Percentiles rank a stretch among this genome's conserved stretches.
Evolutionary conservation across 2,888 invertebrate genomes (phyloP).

Genomic region (Hylaea fasciaria): DNA sequence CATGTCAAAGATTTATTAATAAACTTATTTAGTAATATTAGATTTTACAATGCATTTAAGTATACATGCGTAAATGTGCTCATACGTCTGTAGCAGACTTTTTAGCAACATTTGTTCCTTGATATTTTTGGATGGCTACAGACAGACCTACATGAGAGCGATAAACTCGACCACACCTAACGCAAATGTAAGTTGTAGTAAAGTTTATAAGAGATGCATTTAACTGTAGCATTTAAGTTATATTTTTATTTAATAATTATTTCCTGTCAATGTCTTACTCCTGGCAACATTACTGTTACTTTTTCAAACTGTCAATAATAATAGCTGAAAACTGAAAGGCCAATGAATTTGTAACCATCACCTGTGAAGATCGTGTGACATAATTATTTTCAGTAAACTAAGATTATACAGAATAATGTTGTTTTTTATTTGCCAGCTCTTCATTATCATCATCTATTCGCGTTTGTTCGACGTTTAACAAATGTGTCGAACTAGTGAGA

Average conservation of each 20-base stretch:
- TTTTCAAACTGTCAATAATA: not conserved
- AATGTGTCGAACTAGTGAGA: too few relatives aligned
- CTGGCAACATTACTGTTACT: not conserved
- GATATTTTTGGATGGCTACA: too few relatives aligned
- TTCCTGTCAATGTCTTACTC: not conserved
- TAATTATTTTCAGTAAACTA: constrained; percentile 32
- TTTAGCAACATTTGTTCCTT: too few relatives aligned
- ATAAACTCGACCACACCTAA: too few relatives aligned
- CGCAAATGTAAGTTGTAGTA: too few relatives aligned
- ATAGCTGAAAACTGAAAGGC: constrained; percentile 22
- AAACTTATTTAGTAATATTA: too few relatives aligned
- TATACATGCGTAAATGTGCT: not conserved
- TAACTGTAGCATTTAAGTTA: constrained; percentile 10
- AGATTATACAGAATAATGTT: constrained; percentile 10
- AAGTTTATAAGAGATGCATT: constrained; percentile 6
- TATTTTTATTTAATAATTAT: not conserved
- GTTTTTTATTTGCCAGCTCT: constrained; percentile 15
- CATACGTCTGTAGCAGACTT: too few relatives aligned
- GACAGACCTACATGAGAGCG: too few relatives aligned
- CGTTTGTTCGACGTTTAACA: too few relatives aligned
- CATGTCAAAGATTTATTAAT: too few relatives aligned
- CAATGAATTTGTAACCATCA: constrained; percentile 31
- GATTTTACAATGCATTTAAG: not conserved
- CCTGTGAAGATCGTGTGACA: constrained; percentile 20
- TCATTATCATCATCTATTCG: not conserved